Evolutionary conservation across 2,888 invertebrate genomes (phyloP).

Genomic region (Ophonus ardosiacus): DNA sequence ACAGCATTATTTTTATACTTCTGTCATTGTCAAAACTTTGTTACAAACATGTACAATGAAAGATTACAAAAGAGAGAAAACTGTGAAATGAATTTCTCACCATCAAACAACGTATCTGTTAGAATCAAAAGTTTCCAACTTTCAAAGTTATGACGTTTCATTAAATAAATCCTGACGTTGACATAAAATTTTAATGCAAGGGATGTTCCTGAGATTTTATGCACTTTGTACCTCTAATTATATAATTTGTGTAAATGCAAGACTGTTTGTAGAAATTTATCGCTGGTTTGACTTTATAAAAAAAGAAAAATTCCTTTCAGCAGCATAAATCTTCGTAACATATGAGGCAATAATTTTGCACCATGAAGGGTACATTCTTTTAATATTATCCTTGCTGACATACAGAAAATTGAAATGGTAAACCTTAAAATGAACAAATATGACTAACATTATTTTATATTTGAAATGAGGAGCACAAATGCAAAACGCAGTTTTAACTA

Average conservation of each 20-base stretch:
- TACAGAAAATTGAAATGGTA: background rate
- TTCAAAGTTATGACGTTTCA: background rate
- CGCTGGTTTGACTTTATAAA: background rate
- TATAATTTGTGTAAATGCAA: background rate
- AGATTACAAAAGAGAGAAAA: background rate
- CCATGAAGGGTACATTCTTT: slow-evolving; percentile 27
- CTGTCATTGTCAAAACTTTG: background rate
- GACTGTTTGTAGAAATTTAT: background rate
- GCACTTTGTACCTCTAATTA: background rate
- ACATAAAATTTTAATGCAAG: background rate
- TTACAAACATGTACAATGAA: background rate
- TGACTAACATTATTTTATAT: background rate
- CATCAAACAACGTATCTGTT: background rate
- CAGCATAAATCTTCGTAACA: slow-evolving; percentile 13
- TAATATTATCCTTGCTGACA: slow-evolving; percentile 9
- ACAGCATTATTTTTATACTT: background rate
- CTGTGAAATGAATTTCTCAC: background rate
- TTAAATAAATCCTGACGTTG: background rate
- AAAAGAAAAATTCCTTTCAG: slow-evolving; percentile 1
- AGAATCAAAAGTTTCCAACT: background rate
- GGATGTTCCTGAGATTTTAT: background rate
- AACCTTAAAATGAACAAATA: background rate
- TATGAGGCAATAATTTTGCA: slow-evolving; percentile 34
- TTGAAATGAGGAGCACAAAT: too few relatives aligned
- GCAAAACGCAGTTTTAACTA: too few relatives aligned